These are phyloP conservation scores for Neosalanx taihuensis DNA, from an alignment of 2,797 vertebrate species.

Conservation along the genomic window DNA sequence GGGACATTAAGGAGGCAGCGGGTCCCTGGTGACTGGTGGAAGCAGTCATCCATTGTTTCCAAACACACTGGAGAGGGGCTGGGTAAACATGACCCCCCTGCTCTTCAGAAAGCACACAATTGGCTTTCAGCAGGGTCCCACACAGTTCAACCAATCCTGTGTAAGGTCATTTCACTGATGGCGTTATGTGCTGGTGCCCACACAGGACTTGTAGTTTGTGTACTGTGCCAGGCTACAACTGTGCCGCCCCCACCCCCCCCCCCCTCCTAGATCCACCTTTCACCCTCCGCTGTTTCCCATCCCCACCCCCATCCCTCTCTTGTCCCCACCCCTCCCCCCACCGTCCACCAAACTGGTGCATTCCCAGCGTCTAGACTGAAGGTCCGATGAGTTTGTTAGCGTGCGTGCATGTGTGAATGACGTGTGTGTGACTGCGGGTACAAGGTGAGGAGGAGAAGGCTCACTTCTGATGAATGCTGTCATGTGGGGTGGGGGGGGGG, in stretches of 20 bases:
- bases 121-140: background rate
- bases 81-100: constrained; percentile 24
- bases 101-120: background rate
- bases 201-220: background rate
- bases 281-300: too few species aligned
- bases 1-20: background rate
- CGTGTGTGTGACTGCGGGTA: background rate
- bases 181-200: background rate
- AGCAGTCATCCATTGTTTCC: constrained; percentile 16
- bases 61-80: constrained; percentile 24
- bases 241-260: background rate
- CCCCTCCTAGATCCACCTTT: too few species aligned
- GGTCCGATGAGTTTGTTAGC: background rate
- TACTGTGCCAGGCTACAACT: background rate
- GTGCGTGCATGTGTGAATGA: background rate
- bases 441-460: constrained; percentile 5
- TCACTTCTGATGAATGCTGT: constrained; percentile 12
- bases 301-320: too few species aligned
- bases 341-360: too few species aligned
- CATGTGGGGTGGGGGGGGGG: too few species aligned
- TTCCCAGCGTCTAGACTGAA: background rate
- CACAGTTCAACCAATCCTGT: background rate
- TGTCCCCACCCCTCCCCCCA: too few species aligned
- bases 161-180: background rate
- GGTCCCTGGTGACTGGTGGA: background rate